Base-by-base conservation (phyloP, 2,113 vertebrate species). In the Penelope pileata region DNA sequence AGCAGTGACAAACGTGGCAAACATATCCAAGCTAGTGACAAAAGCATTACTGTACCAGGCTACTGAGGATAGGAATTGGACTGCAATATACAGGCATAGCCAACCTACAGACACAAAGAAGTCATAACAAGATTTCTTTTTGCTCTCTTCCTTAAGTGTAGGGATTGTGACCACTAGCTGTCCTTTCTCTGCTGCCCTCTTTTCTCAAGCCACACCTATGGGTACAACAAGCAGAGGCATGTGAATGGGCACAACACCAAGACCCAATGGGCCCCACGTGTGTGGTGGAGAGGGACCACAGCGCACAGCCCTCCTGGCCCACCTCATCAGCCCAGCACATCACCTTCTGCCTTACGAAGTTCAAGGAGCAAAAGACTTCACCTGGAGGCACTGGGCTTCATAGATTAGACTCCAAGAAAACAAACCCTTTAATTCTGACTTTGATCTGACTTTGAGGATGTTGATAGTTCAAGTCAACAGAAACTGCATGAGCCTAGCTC, bases 51-150 rank as follows among this genome's bases (percentile, higher is more conserved):
- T 53, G 32, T 9, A 42, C 32, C 51, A 69, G 21, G 54, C 18
- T 48, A 40, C 16, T 13, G 54, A 78, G 18, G 26, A 48, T 0
- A 51, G 50, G 53, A 88, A 67, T 69, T 12, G 24, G 59, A 47
- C 72, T 6, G 2, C 1, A 12, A 58, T 6, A 58, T 1, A 70
- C 8, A 42, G n/a, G 9, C 34, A 67, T 1, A 84, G 51, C 6
- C 83, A 60, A 56, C 17, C 6, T 27, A 23, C 50, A 84, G 85
- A 24, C 60, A 15, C 26, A 63, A 90, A 69, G 48, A 15, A 58
- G 10, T 34, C 12, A 24, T 9, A 66, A 16, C 24, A 53, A 29
- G n/a, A 56, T 69, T 42, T 47, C 24, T 40, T 85, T 34, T 36
- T 53, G 7, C 38, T 9, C 7, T 70, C 16, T 68, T 62, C 78